Evolutionary conservation across 2,113 vertebrate species (phyloP).

Genomic region (Syngnathus typhle): DNA sequence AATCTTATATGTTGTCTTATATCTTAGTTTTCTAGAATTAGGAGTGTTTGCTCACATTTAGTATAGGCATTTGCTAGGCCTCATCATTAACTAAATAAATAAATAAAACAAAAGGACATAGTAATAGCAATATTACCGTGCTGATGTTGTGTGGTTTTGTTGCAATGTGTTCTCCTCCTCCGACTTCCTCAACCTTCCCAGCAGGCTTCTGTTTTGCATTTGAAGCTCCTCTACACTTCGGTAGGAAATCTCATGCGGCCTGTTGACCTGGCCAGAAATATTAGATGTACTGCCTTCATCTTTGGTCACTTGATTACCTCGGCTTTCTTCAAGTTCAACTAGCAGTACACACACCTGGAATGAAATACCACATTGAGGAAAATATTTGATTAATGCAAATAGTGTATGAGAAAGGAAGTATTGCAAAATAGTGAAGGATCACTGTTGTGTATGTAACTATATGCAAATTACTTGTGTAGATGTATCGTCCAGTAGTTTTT

Average conservation of each 20-base stretch:
- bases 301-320: constrained; percentile 82
- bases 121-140: constrained; percentile 65
- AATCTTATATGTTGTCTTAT: too few relatives aligned
- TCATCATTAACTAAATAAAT: neutral
- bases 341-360: constrained; percentile 81
- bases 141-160: constrained; percentile 74
- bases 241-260: constrained; percentile 79
- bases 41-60: neutral
- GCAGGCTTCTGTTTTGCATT: constrained; percentile 86
- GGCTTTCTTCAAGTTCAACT: constrained; percentile 88
- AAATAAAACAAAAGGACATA: neutral
- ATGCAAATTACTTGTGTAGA: constrained; percentile 49
- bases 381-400: neutral
- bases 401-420: neutral
- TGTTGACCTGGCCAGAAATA: constrained; percentile 83
- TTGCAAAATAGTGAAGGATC: neutral
- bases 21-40: too few relatives aligned
- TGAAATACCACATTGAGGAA: neutral
- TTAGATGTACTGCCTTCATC: constrained; percentile 80
- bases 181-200: constrained; percentile 80
- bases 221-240: constrained; percentile 90
- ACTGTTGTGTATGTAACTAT: neutral
- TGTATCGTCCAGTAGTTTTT: constrained; percentile 84
- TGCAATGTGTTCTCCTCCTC: constrained; percentile 82
- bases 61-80: neutral